A percentile compares a stretch with the other conserved stretches of the same genome.
These are phyloP conservation scores for Bostrychus sinensis DNA, from an alignment of 2,113 vertebrate genomes.

Conservation along the genomic window DNA sequence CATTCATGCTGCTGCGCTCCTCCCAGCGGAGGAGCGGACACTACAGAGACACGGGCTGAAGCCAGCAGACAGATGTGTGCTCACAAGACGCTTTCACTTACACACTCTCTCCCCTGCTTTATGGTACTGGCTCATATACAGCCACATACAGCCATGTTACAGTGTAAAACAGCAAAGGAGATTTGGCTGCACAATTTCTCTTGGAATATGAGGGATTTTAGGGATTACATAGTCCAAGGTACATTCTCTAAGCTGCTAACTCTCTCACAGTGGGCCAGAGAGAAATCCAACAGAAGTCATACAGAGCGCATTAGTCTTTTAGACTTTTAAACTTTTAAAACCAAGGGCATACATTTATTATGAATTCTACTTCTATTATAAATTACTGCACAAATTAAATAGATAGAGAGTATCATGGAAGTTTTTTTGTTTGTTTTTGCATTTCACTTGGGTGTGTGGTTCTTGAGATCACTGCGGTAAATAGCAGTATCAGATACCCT, in stretches of 20 bases:
- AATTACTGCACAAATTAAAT: too few relatives aligned
- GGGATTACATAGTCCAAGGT: slow-evolving; percentile 69
- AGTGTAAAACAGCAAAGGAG: slow-evolving; percentile 35
- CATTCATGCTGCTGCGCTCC: slow-evolving; percentile 57
- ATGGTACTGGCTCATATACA: not conserved
- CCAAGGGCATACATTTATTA: too few relatives aligned
- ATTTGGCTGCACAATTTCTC: slow-evolving; percentile 54
- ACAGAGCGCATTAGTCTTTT: not conserved
- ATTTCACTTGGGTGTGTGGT: too few relatives aligned
- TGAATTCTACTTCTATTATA: too few relatives aligned
- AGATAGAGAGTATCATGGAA: too few relatives aligned
- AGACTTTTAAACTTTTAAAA: not conserved
- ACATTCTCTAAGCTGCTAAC: slow-evolving; percentile 47
- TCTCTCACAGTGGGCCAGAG: slow-evolving; percentile 24
- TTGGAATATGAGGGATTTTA: slow-evolving; percentile 66
- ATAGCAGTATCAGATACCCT: too few relatives aligned
- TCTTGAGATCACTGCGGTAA: too few relatives aligned
- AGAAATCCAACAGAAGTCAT: slow-evolving; percentile 6
- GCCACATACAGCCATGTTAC: not conserved
- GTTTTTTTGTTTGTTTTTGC: too few relatives aligned
- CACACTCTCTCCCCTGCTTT: not conserved
- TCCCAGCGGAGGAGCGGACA: slow-evolving; percentile 51
- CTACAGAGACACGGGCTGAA: slow-evolving; percentile 14
- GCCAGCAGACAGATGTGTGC: slow-evolving; percentile 40
- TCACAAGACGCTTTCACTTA: slow-evolving; percentile 14